These are phyloP conservation scores for Sphaerophoria rueppellii DNA, from an alignment of 2,888 invertebrate species.

Conservation along the genomic window DNA sequence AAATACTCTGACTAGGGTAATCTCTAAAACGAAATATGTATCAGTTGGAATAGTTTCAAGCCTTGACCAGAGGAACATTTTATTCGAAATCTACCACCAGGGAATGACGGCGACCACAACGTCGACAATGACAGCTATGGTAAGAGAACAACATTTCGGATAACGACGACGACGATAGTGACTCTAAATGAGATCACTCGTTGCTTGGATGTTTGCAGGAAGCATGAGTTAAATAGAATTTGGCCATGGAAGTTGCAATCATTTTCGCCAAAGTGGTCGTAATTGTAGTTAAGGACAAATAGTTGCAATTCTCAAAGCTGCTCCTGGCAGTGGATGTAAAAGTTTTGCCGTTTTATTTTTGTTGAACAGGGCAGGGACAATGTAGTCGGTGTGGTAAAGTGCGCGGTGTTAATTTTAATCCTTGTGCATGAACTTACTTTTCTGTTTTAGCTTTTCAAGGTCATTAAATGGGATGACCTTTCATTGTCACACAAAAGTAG, in stretches of 20 bases:
- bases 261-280: constrained; percentile 64
- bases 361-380: constrained; percentile 35
- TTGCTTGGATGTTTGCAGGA: not conserved
- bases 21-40: not conserved
- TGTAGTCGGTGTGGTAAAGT: constrained; percentile 3
- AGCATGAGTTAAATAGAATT: not conserved
- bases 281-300: constrained; percentile 64
- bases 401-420: constrained; percentile 56
- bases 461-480: constrained; percentile 37
- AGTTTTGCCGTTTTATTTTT: constrained; percentile 28
- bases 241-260: constrained; percentile 58
- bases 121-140: too few species aligned
- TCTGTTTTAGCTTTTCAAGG: not conserved
- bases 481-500: constrained; percentile 14
- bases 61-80: not conserved
- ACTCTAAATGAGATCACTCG: not conserved
- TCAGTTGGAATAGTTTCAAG: constrained; percentile 20
- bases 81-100: constrained; percentile 7
- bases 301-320: constrained; percentile 38
- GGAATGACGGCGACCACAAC: too few species aligned
- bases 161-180: not conserved
- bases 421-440: constrained; percentile 31
- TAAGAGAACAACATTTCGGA: not conserved
- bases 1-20: not conserved
- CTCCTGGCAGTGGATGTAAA: not conserved